A percentile compares a stretch with the other conserved stretches of the same genome.
Conservation (phyloP, 2,797 vertebrate genomes). For the Pseudochaenichthys georgianus region DNA sequence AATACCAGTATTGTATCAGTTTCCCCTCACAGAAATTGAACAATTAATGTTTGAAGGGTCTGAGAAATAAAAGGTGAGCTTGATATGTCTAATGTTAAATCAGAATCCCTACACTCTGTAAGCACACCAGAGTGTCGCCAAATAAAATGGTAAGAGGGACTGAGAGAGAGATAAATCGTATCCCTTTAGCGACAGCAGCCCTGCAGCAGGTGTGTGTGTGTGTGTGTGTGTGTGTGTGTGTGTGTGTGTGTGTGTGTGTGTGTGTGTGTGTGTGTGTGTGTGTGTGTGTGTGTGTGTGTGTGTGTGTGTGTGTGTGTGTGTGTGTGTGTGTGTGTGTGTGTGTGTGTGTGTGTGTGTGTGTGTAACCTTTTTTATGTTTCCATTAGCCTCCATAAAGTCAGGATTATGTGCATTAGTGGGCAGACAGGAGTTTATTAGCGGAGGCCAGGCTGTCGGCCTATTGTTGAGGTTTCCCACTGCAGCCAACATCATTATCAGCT, state of each 20-base stretch:
- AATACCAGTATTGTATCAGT: no score
- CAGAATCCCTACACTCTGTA: neutral
- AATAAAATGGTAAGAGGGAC: neutral
- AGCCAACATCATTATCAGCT: conserved; percentile 75
- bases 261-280: no score
- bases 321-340: no score
- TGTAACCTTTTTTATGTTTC: conserved; percentile 49
- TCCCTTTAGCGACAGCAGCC: neutral
- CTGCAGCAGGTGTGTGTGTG: neutral
- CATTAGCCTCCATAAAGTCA: conserved; percentile 56
- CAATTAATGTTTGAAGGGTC: neutral
- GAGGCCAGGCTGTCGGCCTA: conserved; percentile 51
- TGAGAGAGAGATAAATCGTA: neutral
- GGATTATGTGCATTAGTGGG: conserved; percentile 61
- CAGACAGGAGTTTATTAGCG: conserved; percentile 67
- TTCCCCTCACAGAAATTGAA: neutral
- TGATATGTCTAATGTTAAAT: neutral
- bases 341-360: neutral
- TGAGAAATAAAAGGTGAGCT: neutral
- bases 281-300: no score
- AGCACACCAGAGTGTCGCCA: neutral
- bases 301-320: no score
- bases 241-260: no score
- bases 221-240: conserved; percentile 28
- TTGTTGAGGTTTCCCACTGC: conserved; percentile 74